phyloP scores from a whole-genome alignment of 2,888 invertebrate genomes.

The Dynastes maya region DNA sequence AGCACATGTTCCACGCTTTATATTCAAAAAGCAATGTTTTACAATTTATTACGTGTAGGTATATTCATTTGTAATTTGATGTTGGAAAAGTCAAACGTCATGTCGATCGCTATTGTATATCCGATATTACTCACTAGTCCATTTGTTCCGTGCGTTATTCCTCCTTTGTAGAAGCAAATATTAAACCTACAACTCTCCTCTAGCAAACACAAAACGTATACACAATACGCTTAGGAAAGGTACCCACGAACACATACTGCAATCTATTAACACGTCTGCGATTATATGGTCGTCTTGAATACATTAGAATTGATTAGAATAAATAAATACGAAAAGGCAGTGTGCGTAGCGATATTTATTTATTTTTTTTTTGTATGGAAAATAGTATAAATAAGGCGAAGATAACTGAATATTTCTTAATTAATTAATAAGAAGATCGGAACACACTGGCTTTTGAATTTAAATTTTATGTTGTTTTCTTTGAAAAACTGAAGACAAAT shows the following conservation, averaged over 20 bases:
- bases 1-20: neutral
- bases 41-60: slow-evolving; percentile 5
- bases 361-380: too few species aligned
- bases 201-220: neutral
- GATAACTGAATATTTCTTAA: too few species aligned
- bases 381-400: too few species aligned
- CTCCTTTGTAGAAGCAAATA: slow-evolving; percentile 19
- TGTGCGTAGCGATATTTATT: too few species aligned
- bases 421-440: too few species aligned
- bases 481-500: too few species aligned
- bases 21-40: slow-evolving; percentile 12
- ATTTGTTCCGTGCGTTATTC: slow-evolving; percentile 3
- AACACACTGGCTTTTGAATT: too few species aligned
- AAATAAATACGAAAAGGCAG: slow-evolving; percentile 17
- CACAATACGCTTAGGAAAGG: slow-evolving; percentile 11
- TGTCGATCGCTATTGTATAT: slow-evolving; percentile 2
- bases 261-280: slow-evolving; percentile 41
- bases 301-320: slow-evolving; percentile 40
- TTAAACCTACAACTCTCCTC: slow-evolving; percentile 13
- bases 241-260: slow-evolving; percentile 15
- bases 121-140: neutral
- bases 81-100: slow-evolving; percentile 6
- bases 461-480: too few species aligned
- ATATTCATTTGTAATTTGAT: neutral
- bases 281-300: slow-evolving; percentile 34